Conservation (phyloP, 1,140 invertebrate genomes). For the Drosophila pectinifera region DNA sequence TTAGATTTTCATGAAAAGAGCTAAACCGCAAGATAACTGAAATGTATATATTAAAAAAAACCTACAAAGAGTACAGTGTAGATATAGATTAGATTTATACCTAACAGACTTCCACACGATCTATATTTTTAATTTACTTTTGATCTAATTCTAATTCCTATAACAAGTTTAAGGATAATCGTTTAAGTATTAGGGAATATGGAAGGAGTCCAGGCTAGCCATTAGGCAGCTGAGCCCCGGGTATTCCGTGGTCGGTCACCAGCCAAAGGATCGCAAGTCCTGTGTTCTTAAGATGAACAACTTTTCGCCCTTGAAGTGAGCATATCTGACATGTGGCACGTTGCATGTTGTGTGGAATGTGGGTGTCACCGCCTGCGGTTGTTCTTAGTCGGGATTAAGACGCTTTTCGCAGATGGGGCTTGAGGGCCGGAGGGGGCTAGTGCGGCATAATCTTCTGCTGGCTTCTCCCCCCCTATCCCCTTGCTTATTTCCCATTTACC, state of each 20-base stretch:
- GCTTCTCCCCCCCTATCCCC: background rate
- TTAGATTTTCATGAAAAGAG: background rate
- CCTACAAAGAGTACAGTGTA: background rate
- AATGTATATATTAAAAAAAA: background rate
- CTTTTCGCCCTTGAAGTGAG: conserved; percentile 24
- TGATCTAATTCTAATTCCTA: too few species aligned
- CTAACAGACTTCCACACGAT: too few species aligned
- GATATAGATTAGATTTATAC: too few species aligned
- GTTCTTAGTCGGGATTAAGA: conserved; percentile 53
- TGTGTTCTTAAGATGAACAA: conserved; percentile 20
- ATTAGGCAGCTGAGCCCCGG: background rate
- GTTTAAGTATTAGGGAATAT: background rate
- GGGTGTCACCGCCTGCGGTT: conserved; percentile 53
- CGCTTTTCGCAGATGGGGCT: conserved; percentile 20
- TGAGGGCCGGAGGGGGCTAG: background rate
- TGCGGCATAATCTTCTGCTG: conserved; percentile 66
- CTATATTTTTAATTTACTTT: too few species aligned
- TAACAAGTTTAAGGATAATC: background rate
- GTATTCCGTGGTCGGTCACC: background rate
- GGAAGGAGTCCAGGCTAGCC: background rate
- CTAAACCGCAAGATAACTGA: background rate
- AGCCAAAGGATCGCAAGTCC: conserved; percentile 7
- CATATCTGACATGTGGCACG: conserved; percentile 52
- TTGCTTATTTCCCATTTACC: conserved; percentile 4
- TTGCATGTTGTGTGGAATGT: conserved; percentile 28